Percentiles rank a stretch among this genome's conserved stretches.
Conservation (phyloP, 2,888 invertebrate genomes). For the Noctua comes region DNA sequence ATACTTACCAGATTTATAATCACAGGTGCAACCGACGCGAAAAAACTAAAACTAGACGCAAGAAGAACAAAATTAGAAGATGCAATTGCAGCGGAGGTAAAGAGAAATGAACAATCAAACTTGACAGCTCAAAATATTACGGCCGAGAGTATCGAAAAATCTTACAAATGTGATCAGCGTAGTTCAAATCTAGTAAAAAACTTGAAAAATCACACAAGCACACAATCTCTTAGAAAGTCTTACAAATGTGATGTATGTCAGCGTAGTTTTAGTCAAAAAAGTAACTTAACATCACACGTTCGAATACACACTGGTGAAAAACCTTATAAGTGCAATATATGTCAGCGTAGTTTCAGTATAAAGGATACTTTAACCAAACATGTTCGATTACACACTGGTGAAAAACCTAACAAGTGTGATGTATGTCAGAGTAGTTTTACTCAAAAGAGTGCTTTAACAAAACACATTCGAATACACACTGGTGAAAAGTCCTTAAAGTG, state of each 20-base stretch:
- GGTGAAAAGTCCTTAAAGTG: background rate
- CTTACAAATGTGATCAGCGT: background rate
- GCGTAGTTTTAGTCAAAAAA: background rate
- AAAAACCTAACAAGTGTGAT: background rate
- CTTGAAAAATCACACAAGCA: background rate
- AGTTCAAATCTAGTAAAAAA: background rate
- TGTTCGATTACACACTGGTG: background rate
- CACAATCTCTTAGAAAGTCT: background rate
- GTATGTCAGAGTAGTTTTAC: too few relatives aligned
- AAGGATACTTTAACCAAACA: background rate
- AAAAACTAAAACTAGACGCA: background rate
- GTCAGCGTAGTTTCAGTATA: background rate
- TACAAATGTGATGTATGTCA: constrained; percentile 1
- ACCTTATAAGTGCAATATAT: constrained; percentile 1
- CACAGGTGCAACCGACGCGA: background rate
- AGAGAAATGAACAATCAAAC: background rate
- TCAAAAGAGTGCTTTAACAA: too few relatives aligned
- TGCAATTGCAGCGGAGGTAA: background rate
- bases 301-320: background rate
- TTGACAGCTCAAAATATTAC: background rate
- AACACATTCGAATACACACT: background rate
- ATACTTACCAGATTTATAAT: background rate
- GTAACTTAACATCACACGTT: background rate
- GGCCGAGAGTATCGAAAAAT: background rate
- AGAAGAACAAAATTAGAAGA: background rate